A percentile compares a stretch with the other conserved stretches of the same genome.
phyloP scores from a whole-genome alignment of 1,140 invertebrate species.

The Arctopsyche grandis region DNA sequence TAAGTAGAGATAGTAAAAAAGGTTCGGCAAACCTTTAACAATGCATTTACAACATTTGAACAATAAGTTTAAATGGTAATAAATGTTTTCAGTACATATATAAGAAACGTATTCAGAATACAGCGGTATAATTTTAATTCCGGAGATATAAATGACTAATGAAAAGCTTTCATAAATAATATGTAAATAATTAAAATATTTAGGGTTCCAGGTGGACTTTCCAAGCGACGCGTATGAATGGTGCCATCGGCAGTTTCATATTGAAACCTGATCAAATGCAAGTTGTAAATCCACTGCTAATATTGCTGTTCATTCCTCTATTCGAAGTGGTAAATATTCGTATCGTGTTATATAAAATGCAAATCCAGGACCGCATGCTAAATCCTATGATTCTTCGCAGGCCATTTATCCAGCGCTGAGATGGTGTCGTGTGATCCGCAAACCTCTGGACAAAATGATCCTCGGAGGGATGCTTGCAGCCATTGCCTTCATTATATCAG shows the following conservation, averaged over 20 bases:
- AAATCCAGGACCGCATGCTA: neutral
- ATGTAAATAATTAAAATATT: neutral
- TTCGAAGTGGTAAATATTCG: constrained; percentile 71
- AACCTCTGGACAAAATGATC: constrained; percentile 84
- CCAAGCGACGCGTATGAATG: constrained; percentile 77
- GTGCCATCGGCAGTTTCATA: constrained; percentile 68
- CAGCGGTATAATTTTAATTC: no score
- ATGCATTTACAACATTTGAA: neutral
- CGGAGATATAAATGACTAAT: no score
- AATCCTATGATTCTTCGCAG: constrained; percentile 39
- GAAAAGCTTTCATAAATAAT: no score
- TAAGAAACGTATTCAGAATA: no score
- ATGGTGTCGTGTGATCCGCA: constrained; percentile 53
- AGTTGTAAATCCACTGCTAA: constrained; percentile 81
- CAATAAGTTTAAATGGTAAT: neutral
- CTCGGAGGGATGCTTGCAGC: constrained; percentile 86
- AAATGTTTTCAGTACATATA: no score
- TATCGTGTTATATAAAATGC: neutral
- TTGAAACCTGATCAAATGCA: constrained; percentile 87
- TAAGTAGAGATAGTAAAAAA: no score
- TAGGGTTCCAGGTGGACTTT: constrained; percentile 70
- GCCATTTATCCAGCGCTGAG: constrained; percentile 64
- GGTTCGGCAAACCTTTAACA: neutral
- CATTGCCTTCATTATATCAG: constrained; percentile 88
- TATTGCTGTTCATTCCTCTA: constrained; percentile 81